Evolutionary conservation across 2,113 vertebrate genomes (phyloP), one percentile per base, ranked within the genome.

Genomic region (Rhinolophus sinicus): DNA sequence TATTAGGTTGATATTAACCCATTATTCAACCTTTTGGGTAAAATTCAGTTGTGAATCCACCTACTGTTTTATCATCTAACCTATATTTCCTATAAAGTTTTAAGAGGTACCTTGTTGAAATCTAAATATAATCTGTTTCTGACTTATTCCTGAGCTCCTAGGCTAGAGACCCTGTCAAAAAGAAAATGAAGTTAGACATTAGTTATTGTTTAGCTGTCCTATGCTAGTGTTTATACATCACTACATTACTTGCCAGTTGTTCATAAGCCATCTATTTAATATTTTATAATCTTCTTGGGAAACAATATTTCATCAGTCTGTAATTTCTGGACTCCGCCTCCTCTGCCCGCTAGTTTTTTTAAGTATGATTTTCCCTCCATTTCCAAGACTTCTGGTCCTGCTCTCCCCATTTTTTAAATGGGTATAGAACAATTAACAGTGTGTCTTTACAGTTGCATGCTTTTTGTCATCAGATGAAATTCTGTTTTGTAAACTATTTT

Each of bases 401-500:
- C 19, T 76, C 62, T 18, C 18, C 26, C 26, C 60, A 26, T 50
- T 88, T 75, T 60, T 40, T 38, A 56, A 65, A 75, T 67, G 88
- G 90, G 73, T 87, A 21, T 87, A 35, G 54, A 92, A 75, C 54
- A 8, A 73, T 88, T 77, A 87, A 91, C 60, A 47, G 9, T 95
- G 21, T 92, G 77, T 96, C 60, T 54, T 81, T 58, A 62, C 91
- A 88, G 30, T 73, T 78, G 28, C 38, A 58, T 38, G 14, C 83
- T 85, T 88, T 92, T 86, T 92, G 47, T 40, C 69, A 64, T 92
- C 69, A 82, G 64, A 40, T 90, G 38, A 97, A 77, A 84, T 89
- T 93, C 30, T 94, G 11, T 83, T 95, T 94, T 93, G 56, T 30
- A 95, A 94, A 81, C 40, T 73, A 38, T 64, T 80, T 96, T 95